Evolutionary conservation across 1,140 invertebrate species (phyloP).

Genomic region (Drosophila novamexicana): DNA sequence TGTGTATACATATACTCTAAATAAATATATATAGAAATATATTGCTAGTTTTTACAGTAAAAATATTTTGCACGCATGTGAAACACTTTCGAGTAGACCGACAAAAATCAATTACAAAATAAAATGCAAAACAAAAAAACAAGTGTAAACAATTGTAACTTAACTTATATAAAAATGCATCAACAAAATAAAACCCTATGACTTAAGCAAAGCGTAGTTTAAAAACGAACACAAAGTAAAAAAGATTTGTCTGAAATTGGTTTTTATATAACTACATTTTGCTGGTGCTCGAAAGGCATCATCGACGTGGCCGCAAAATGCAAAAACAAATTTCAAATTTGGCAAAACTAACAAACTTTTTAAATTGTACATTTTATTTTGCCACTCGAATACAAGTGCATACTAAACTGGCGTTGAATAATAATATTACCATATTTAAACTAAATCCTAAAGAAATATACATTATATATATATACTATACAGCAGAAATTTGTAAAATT

Average conservation of each 20-base stretch:
- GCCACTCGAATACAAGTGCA: slow-evolving; percentile 32
- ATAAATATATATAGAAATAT: slow-evolving; percentile 20
- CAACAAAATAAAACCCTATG: slow-evolving; percentile 30
- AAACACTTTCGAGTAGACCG: slow-evolving; percentile 36
- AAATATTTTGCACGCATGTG: slow-evolving; percentile 63
- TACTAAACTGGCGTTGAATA: slow-evolving; percentile 10
- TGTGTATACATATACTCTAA: not conserved
- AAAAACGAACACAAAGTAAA: slow-evolving; percentile 14
- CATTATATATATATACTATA: slow-evolving; percentile 35
- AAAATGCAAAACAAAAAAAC: slow-evolving; percentile 8
- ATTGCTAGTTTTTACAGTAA: slow-evolving; percentile 67
- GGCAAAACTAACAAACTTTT: slow-evolving; percentile 18
- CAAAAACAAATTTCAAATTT: slow-evolving; percentile 30
- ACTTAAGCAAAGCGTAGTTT: slow-evolving; percentile 42
- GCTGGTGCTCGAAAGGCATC: not conserved
- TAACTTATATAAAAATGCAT: slow-evolving; percentile 47
- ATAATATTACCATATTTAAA: slow-evolving; percentile 47
- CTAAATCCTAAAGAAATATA: slow-evolving; percentile 33
- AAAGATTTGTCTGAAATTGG: slow-evolving; percentile 24
- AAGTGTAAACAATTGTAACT: slow-evolving; percentile 68
- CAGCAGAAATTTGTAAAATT: slow-evolving; percentile 72
- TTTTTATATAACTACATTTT: slow-evolving; percentile 31
- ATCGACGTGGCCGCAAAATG: not conserved
- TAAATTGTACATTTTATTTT: slow-evolving; percentile 56
- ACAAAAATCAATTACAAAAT: slow-evolving; percentile 25